phyloP scores from a whole-genome alignment of 2,888 invertebrate genomes.

The Oscheius sp. region DNA sequence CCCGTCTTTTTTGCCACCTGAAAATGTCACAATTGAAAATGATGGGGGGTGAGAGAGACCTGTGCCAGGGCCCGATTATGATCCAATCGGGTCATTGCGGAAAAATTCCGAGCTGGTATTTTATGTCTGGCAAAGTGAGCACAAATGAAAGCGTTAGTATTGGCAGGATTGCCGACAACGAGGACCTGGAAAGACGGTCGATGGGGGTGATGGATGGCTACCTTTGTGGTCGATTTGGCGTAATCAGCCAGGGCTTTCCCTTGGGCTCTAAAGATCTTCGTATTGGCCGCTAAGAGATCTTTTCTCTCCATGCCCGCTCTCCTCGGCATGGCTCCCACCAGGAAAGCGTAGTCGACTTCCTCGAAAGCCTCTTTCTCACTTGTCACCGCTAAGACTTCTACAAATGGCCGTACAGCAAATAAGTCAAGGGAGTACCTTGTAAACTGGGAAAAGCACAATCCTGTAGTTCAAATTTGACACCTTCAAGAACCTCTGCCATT shows the following conservation, averaged over 20 bases:
- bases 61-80: slow-evolving; percentile 96
- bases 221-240: slow-evolving; percentile 89
- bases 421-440: slow-evolving; percentile 78
- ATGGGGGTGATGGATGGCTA: not conserved
- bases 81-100: slow-evolving; percentile 96
- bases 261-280: slow-evolving; percentile 96
- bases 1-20: slow-evolving; percentile 76
- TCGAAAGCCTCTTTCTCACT: slow-evolving; percentile 91
- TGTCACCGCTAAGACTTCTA: slow-evolving; percentile 84
- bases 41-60: slow-evolving; percentile 72
- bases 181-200: slow-evolving; percentile 77
- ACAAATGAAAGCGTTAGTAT: slow-evolving; percentile 96
- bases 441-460: slow-evolving; percentile 94
- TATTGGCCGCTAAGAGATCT: slow-evolving; percentile 94
- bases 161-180: slow-evolving; percentile 99
- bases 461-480: slow-evolving; percentile 95
- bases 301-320: slow-evolving; percentile 98
- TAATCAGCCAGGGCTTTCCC: slow-evolving; percentile 91
- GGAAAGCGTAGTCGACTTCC: slow-evolving; percentile 92
- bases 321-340: slow-evolving; percentile 98
- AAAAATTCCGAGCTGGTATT: slow-evolving; percentile 94
- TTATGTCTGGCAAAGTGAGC: slow-evolving; percentile 91
- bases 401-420: not conserved
- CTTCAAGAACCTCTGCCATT: slow-evolving; percentile 94
- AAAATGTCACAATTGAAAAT: not conserved